Conservation (phyloP, 2,797 vertebrate species). For the Dipus sagitta region DNA sequence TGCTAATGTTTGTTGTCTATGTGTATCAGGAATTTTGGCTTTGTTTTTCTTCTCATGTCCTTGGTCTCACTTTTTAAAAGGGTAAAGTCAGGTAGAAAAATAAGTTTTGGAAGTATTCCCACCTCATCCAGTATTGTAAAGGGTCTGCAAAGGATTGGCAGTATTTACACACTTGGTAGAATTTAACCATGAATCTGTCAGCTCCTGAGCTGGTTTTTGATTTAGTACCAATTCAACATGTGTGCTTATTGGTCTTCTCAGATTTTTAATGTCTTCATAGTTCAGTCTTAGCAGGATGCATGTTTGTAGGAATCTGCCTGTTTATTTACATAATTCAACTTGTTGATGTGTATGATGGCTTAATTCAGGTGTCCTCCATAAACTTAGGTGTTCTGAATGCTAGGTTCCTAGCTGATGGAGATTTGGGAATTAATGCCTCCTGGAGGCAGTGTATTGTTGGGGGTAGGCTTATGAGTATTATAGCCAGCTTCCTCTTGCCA, state of each 20-base stretch:
- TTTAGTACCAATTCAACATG: neutral
- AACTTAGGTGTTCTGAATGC: too few species aligned
- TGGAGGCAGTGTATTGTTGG: too few species aligned
- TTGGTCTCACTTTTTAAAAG: neutral
- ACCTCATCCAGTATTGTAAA: neutral
- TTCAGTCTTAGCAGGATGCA: neutral
- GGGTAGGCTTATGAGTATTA: too few species aligned
- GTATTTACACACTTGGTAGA: neutral
- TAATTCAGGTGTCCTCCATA: too few species aligned
- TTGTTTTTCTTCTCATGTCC: neutral
- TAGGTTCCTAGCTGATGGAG: too few species aligned
- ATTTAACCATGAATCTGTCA: neutral
- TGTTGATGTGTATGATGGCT: neutral
- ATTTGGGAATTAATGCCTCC: too few species aligned
- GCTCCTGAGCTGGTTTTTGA: neutral
- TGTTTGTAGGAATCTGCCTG: neutral
- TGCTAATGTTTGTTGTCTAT: neutral
- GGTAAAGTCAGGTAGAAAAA: neutral
- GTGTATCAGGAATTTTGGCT: neutral
- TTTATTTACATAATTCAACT: neutral
- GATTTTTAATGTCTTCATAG: neutral
- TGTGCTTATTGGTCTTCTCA: neutral
- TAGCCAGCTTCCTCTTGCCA: too few species aligned
- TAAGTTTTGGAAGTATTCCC: neutral
- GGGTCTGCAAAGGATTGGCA: neutral